These are phyloP conservation scores for Casuarius casuarius DNA, from an alignment of 2,113 vertebrate species.

Conservation along the genomic window DNA sequence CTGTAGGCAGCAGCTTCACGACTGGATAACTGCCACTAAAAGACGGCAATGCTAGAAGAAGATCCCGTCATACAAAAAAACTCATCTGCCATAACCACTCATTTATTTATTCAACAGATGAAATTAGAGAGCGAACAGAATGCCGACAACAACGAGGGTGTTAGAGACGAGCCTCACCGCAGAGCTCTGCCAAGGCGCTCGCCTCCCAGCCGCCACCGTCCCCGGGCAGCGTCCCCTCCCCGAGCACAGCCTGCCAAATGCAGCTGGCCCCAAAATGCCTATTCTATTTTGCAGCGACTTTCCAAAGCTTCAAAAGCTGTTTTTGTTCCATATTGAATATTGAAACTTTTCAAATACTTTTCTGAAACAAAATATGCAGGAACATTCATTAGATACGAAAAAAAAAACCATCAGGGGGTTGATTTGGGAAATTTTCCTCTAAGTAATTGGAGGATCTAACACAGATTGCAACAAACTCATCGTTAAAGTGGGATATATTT, in stretches of 20 bases:
- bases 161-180: background rate
- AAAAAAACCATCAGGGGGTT: background rate
- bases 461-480: background rate
- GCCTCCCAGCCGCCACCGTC: background rate
- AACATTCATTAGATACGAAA: background rate
- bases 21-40: slow-evolving; percentile 28
- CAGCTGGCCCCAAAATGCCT: background rate
- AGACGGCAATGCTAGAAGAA: background rate
- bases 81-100: slow-evolving; percentile 32
- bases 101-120: slow-evolving; percentile 61
- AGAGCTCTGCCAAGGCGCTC: background rate
- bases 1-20: slow-evolving; percentile 49
- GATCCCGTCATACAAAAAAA: background rate
- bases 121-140: slow-evolving; percentile 48
- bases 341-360: background rate
- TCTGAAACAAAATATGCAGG: background rate
- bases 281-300: background rate
- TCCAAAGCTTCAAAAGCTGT: background rate
- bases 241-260: background rate
- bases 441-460: background rate
- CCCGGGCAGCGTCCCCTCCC: background rate
- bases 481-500: background rate
- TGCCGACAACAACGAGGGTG: background rate
- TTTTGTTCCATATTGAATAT: background rate
- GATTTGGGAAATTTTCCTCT: background rate